Evolutionary conservation across 2,113 vertebrate species (phyloP), one percentile per base, ranked within the genome.

Genomic region (Atrichornis clamosus): DNA sequence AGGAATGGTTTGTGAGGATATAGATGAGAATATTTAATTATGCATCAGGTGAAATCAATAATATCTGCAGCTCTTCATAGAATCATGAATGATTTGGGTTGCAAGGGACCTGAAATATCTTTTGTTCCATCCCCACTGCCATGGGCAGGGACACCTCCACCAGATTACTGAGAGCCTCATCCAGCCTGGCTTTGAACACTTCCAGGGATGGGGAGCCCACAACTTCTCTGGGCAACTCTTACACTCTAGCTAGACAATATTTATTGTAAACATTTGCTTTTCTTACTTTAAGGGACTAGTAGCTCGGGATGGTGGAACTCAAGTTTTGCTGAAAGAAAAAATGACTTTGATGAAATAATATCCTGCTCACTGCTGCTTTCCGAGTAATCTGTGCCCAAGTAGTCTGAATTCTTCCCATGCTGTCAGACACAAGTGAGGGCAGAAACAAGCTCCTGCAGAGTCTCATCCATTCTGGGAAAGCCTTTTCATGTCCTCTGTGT

Each of bases 351-450:
- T 78, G 73, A 88, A 88, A 84, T 53, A 67, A 58, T 47, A 67
- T 35, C 42, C 27, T 67, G 23, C 35, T 81, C 80, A 87, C 63
- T 64, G 81, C 69, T 27, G 37, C 44, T 94, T 80, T 76, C 44
- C 73, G 72, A 53, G 60, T 60, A 75, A 64, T 92, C 46, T 94
- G 3, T 86, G 59, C n/a, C 68, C 68, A 86, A 74, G 47, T 46
- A 74, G 41, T 79, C 53, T 58, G 74, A 91, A 87, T 91, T 91
- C 65, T 92, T 84, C 41, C 60, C 49, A 37, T 76, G 47, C 62
- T 77, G 60, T 35, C 52, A 42, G 69, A 64, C 62, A 56, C 35
- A 37, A 78, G 24, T 33, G 65, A 82, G 69, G 44, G 26, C 49
- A 92, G 74, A 93, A 78, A 82, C 60, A 78, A 49, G n/a, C 41